phyloP scores from a whole-genome alignment of 2,888 invertebrate genomes.

The Rotaria sp. region DNA sequence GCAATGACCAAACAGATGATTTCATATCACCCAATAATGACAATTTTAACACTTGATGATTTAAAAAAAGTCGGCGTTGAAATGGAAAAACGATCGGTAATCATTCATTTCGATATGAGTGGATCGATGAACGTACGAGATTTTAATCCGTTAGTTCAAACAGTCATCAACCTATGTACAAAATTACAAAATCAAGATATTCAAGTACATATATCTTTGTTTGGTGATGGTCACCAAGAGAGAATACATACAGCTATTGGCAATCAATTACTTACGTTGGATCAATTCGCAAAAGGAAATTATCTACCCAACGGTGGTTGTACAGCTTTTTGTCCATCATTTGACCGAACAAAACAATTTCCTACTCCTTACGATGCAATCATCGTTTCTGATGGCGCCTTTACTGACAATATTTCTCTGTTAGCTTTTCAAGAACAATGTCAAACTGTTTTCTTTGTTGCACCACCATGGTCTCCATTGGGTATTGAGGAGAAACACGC shows the following conservation, averaged over 20 bases:
- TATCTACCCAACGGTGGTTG: background rate
- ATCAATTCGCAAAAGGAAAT: background rate
- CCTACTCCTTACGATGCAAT: background rate
- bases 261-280: background rate
- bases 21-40: background rate
- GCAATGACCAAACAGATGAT: background rate
- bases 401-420: background rate
- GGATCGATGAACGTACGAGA: background rate
- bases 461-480: background rate
- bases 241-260: background rate
- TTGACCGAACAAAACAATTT: background rate
- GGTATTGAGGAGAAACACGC: background rate
- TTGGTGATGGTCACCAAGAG: background rate
- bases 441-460: background rate
- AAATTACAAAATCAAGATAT: background rate
- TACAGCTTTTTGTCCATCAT: background rate
- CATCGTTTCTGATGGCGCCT: background rate
- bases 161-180: background rate
- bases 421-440: background rate
- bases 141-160: background rate
- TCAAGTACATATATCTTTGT: background rate
- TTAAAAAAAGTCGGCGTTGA: background rate
- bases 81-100: background rate
- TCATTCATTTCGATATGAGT: constrained; percentile 15
- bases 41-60: background rate